Percentiles rank a stretch among this genome's conserved stretches.
Evolutionary conservation across 2,113 vertebrate genomes (phyloP).

Genomic region (Amphiprion ocellaris): DNA sequence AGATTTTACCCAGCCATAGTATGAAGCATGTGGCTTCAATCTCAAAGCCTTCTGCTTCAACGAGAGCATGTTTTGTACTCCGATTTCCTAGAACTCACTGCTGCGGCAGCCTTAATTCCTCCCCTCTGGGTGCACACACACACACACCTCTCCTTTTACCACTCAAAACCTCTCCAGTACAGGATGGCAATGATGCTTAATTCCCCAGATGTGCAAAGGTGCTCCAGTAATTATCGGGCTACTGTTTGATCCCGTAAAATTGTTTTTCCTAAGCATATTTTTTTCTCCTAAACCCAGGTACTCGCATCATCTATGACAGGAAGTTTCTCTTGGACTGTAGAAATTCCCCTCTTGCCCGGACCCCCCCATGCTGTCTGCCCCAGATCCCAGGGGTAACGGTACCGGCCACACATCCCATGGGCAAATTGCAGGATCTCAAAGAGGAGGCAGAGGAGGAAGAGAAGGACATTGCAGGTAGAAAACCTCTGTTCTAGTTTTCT

Average conservation of each 20-base stretch:
- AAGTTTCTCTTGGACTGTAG: constrained; percentile 96
- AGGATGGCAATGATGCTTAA: background rate
- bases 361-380: constrained; percentile 92
- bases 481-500: background rate
- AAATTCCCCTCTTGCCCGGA: constrained; percentile 91
- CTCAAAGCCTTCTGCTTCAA: constrained; percentile 20
- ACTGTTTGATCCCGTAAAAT: background rate
- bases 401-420: constrained; percentile 85
- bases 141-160: background rate
- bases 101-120: constrained; percentile 17
- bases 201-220: background rate
- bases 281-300: constrained; percentile 80
- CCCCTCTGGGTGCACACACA: background rate
- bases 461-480: constrained; percentile 90
- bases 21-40: constrained; percentile 53
- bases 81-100: constrained; percentile 77
- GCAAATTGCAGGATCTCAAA: constrained; percentile 89
- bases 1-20: background rate
- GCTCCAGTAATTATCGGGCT: background rate
- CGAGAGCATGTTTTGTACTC: constrained; percentile 61
- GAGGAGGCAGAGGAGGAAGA: constrained; percentile 89
- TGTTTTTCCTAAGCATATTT: background rate
- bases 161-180: background rate
- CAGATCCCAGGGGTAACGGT: constrained; percentile 93
- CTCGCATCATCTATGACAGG: constrained; percentile 93